phyloP scores from a whole-genome alignment of 2,113 vertebrate genomes.

The Peromyscus maniculatus region DNA sequence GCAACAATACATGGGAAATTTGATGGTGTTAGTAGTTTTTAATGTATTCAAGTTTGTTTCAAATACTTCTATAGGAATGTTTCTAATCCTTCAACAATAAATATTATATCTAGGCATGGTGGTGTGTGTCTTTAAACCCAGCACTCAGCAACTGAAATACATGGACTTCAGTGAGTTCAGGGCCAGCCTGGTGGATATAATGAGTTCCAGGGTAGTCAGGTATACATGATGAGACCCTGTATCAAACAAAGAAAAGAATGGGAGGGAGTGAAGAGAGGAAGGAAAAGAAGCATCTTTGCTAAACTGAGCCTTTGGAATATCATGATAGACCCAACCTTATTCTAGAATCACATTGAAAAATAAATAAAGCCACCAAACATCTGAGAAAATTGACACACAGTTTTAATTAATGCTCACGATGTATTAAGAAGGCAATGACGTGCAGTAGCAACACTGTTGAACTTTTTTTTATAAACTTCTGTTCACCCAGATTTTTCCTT shows the following conservation, averaged over 20 bases:
- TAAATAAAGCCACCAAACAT: not conserved
- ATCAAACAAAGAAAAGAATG: not conserved
- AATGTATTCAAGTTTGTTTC: not conserved
- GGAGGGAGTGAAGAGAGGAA: rapidly evolving
- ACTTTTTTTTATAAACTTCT: not conserved
- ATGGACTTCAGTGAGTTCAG: not conserved
- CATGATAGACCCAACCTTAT: not conserved
- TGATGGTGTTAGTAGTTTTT: not conserved
- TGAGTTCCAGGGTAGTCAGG: not conserved
- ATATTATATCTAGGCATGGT: not conserved
- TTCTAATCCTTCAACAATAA: not conserved
- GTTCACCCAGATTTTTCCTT: not conserved
- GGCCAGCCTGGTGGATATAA: not conserved
- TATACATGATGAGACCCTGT: too few species aligned
- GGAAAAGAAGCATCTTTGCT: not conserved
- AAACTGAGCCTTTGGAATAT: not conserved
- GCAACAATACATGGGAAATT: not conserved
- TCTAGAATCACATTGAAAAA: not conserved
- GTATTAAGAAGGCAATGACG: not conserved
- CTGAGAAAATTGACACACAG: not conserved
- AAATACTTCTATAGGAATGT: not conserved
- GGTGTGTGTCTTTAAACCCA: not conserved
- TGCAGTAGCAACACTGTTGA: not conserved
- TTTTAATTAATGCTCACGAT: not conserved
- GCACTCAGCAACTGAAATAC: not conserved